Conservation (phyloP, 2,888 invertebrate species). For the Sussaba pulchella region DNA sequence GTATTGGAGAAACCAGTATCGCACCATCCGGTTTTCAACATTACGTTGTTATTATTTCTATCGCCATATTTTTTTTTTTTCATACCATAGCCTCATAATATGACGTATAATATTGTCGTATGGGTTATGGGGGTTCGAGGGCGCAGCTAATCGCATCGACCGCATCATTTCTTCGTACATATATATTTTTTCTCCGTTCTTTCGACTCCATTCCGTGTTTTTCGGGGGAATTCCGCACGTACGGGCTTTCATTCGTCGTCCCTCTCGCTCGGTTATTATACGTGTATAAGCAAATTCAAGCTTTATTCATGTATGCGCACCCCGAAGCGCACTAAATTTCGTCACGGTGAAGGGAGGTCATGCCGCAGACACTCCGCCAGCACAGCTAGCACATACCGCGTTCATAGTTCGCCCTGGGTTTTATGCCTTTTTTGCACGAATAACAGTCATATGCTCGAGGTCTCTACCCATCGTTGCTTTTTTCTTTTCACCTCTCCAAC, state of each 20-base stretch:
- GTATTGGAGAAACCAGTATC: slow-evolving; percentile 22
- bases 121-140: slow-evolving; percentile 19
- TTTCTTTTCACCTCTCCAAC: slow-evolving; percentile 19
- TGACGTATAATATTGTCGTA: slow-evolving; percentile 23
- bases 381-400: slow-evolving; percentile 44
- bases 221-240: slow-evolving; percentile 51
- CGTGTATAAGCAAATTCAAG: slow-evolving; percentile 75
- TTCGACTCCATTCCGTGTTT: slow-evolving; percentile 43
- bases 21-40: neutral
- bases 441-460: slow-evolving; percentile 77
- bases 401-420: slow-evolving; percentile 71
- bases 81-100: slow-evolving; percentile 9
- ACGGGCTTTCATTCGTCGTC: slow-evolving; percentile 30
- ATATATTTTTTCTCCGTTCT: slow-evolving; percentile 47
- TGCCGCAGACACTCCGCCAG: slow-evolving; percentile 74
- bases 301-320: slow-evolving; percentile 80
- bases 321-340: slow-evolving; percentile 79
- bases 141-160: slow-evolving; percentile 44
- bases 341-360: slow-evolving; percentile 76
- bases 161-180: slow-evolving; percentile 55
- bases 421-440: slow-evolving; percentile 78
- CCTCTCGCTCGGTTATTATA: slow-evolving; percentile 63
- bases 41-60: neutral
- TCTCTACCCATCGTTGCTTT: slow-evolving; percentile 63
- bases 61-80: slow-evolving; percentile 18